Evolutionary conservation across 2,113 vertebrate genomes (phyloP).

Genomic region (Phycodurus eques): DNA sequence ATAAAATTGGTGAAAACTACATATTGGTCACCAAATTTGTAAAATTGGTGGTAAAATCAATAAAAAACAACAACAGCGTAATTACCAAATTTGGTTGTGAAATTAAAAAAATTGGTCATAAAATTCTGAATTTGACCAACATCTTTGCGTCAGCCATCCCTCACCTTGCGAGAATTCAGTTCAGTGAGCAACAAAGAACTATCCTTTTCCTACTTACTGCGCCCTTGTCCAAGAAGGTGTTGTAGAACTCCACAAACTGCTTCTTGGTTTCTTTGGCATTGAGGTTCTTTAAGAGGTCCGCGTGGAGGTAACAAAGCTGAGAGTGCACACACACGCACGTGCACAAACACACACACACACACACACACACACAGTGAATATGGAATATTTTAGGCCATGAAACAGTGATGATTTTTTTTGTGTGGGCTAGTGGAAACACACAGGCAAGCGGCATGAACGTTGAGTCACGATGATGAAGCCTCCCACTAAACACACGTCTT

Average conservation of each 20-base stretch:
- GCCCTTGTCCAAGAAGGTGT: constrained; percentile 85
- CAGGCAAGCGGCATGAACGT: not conserved
- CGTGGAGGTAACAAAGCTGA: constrained; percentile 87
- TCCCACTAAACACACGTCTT: not conserved
- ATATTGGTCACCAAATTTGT: too few species aligned
- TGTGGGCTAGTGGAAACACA: not conserved
- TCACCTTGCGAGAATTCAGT: not conserved
- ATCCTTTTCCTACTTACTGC: constrained; percentile 76
- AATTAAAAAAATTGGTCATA: too few species aligned
- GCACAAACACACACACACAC: not conserved
- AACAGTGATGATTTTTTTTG: not conserved
- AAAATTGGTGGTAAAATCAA: too few species aligned
- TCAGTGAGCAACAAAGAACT: too few species aligned
- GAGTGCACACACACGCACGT: constrained; percentile 1
- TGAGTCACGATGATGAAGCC: not conserved
- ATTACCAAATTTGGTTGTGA: too few species aligned
- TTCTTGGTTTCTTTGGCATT: constrained; percentile 86
- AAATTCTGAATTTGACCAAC: too few species aligned
- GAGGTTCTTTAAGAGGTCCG: constrained; percentile 76
- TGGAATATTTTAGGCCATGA: not conserved
- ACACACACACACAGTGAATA: not conserved
- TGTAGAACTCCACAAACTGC: constrained; percentile 84
- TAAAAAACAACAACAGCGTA: too few species aligned
- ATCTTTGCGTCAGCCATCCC: too few species aligned
- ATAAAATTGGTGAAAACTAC: too few species aligned